A percentile compares a stretch with the other conserved stretches of the same genome.
Evolutionary conservation across 2,113 vertebrate genomes (phyloP).

Genomic region (Vimba vimba): DNA sequence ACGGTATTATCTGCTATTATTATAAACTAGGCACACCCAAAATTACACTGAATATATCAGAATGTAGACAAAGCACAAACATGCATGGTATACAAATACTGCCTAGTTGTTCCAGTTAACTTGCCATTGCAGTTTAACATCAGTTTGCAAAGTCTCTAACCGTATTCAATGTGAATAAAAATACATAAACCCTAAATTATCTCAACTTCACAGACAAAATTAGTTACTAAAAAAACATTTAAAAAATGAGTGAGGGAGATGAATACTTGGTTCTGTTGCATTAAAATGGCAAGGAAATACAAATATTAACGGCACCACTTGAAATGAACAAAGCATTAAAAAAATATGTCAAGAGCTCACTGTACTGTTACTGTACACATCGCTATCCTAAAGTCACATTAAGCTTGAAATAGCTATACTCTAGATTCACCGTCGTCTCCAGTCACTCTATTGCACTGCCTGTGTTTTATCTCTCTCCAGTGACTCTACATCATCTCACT

Average conservation of each 20-base stretch:
- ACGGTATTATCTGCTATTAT: neutral
- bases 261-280: slow-evolving; percentile 44
- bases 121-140: slow-evolving; percentile 67
- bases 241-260: slow-evolving; percentile 8
- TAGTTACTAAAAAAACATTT: slow-evolving; percentile 64
- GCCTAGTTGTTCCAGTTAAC: slow-evolving; percentile 65
- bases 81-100: slow-evolving; percentile 69
- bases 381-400: slow-evolving; percentile 64
- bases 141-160: slow-evolving; percentile 67
- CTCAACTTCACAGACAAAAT: slow-evolving; percentile 59
- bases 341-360: slow-evolving; percentile 53
- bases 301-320: slow-evolving; percentile 69
- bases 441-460: slow-evolving; percentile 64
- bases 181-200: slow-evolving; percentile 57
- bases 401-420: slow-evolving; percentile 61
- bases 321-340: slow-evolving; percentile 53
- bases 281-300: slow-evolving; percentile 60
- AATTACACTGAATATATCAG: slow-evolving; percentile 63
- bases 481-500: slow-evolving; percentile 69
- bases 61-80: slow-evolving; percentile 68
- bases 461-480: slow-evolving; percentile 63
- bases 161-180: slow-evolving; percentile 64
- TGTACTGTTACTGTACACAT: slow-evolving; percentile 59
- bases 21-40: slow-evolving; percentile 11
- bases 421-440: slow-evolving; percentile 36